Evolutionary conservation across 2,113 vertebrate genomes (phyloP).

Genomic region (Abramis brama): DNA sequence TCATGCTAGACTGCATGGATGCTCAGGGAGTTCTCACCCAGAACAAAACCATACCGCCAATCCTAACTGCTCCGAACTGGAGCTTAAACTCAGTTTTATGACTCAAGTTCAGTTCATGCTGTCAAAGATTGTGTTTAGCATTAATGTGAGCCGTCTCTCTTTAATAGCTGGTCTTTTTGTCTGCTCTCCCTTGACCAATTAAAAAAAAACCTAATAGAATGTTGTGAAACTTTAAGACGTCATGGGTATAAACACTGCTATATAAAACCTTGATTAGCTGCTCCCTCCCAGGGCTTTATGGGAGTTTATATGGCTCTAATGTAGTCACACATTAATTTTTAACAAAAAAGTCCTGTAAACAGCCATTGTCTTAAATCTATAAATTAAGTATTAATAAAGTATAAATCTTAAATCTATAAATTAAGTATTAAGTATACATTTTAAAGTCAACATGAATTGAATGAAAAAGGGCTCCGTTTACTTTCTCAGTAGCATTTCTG

Average conservation of each 20-base stretch:
- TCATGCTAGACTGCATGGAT: too few relatives aligned
- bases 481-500: too few relatives aligned
- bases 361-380: neutral
- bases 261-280: conserved; percentile 1
- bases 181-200: conserved; percentile 5
- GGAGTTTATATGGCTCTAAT: neutral
- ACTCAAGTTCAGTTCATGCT: neutral
- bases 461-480: too few relatives aligned
- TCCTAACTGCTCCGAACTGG: neutral
- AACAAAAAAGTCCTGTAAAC: neutral
- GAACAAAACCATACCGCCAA: too few relatives aligned
- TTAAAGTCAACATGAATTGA: too few relatives aligned
- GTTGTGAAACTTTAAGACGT: conserved; percentile 18
- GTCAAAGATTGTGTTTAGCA: neutral
- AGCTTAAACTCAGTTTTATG: neutral
- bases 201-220: neutral
- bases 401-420: too few relatives aligned
- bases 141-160: neutral
- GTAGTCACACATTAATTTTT: neutral
- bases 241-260: neutral
- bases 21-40: too few relatives aligned
- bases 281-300: conserved; percentile 4
- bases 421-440: too few relatives aligned
- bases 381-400: too few relatives aligned
- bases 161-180: conserved; percentile 7